Base-by-base conservation (phyloP, 2,888 invertebrate species). In the Charanyca ferruginea region DNA sequence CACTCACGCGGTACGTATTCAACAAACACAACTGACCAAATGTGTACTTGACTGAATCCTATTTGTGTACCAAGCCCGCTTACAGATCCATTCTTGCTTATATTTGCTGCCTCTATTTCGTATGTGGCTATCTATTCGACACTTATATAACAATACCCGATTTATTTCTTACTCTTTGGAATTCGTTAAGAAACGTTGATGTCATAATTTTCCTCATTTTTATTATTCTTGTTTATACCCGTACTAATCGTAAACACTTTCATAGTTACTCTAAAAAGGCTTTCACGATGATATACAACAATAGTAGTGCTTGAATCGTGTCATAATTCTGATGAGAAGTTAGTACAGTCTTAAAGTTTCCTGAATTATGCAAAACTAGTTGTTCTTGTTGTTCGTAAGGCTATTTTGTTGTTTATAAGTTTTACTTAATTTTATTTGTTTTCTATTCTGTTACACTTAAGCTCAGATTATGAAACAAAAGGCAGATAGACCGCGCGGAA, bases 191-290 rank as follows among this genome's bases (percentile, higher is more conserved):
- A 57, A 74, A 62, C 47, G 41, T 47, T 61, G 22, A 62, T 42
- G 64, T 67, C 51, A 58, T 58, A 67, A 52, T 61, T 52, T 66
- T 64, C 25, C 47, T 54, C 35, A 58, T 13, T 65, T 66, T 81
- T 73, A 77, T 65, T 72, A 32, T 62, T 48, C 44, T 60, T 55
- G 49, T 76, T 69, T 80, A 74, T 60, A 51, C 18, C 38, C n/a
- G 58, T 48, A 44, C 71, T 80, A 70, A 77, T 48, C 51, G 65
- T 79, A 70, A 73, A 79, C 66, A 52, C 60, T 69, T 80, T 77
- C 63, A 79, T 72, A 61, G 64, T 77, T 59, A 60, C 60, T 74
- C 54, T 81, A 69, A 70, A 81, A 74, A 70, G 64, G 48, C 47
- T 77, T 80, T 79, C 58, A 74, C 38, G 49, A 51, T 67, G 52